These are phyloP conservation scores for Bradypodion ventrale DNA, from an alignment of 2,797 vertebrate species.

Conservation along the genomic window DNA sequence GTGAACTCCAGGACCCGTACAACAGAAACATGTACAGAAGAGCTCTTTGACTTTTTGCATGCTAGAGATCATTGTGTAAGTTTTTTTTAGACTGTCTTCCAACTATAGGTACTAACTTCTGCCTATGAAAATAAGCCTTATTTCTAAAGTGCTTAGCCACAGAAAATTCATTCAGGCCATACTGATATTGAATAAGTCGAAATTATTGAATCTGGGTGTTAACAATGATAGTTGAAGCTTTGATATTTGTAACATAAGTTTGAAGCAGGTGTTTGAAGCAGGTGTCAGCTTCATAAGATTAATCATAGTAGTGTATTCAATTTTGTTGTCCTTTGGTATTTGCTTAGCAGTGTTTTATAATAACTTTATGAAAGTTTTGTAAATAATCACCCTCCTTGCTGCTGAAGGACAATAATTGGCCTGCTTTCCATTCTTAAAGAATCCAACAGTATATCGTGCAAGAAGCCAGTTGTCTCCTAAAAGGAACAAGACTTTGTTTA, in stretches of 20 bases:
- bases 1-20: constrained; percentile 83
- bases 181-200: background rate
- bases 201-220: background rate
- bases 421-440: background rate
- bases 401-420: background rate
- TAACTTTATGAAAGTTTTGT: background rate
- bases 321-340: background rate
- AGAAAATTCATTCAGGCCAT: background rate
- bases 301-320: too few species aligned
- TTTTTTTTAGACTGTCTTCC: background rate
- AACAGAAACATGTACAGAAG: constrained; percentile 88
- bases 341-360: background rate
- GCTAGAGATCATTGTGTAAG: constrained; percentile 94
- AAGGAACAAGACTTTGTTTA: background rate
- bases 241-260: background rate
- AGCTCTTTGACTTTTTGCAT: constrained; percentile 93
- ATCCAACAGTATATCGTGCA: background rate
- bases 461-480: background rate
- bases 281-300: background rate
- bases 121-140: background rate
- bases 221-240: background rate
- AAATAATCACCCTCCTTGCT: background rate
- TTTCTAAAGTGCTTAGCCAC: background rate
- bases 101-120: background rate
- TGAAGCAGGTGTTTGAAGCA: background rate